Base-by-base conservation (phyloP, 2,888 invertebrate species). In the Thecophora atra region DNA sequence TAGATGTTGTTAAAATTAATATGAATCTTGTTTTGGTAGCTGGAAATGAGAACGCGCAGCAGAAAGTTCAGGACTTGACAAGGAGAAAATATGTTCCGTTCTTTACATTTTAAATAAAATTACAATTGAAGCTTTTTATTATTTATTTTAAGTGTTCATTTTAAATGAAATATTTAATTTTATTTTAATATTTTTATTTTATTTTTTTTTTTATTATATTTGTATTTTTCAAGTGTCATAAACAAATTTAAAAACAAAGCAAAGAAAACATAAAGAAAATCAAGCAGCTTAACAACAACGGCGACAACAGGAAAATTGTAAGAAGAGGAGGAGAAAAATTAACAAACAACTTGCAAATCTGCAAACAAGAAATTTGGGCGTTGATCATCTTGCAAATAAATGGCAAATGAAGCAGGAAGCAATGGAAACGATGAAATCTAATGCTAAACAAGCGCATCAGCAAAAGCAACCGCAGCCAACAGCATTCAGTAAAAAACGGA, bases 291-390 rank as follows among this genome's bases (percentile, higher is more conserved):
- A 30, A 30, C n/a, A 30, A 30, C 8, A 8, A 30, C 30, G 30
- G 8, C 4, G 30, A 30, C n/a, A 30, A 30, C 37, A 37, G 11
- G 37, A 37, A 37, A 37, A 6, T 37, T 37, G 1, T 37, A 8
- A 2, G 1, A 1, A 6, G 37, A 37, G 1, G 11, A 11, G 13
- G 13, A 47, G 17, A 47, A 47, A 5, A n/a, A 4, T 37, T 7
- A 21, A 37, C 42, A 68, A 68, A 56, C 47, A 52, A 63, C 17
- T 67, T 62, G 30, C 37, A 51, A 62, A 70, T 52, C 63, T 70
- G 63, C 63, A 70, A 63, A 70, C 70, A 63, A 63, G 70, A 63
- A 70, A 70, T 70, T 70, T 70, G 70, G 70, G 70, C 70, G 70
- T 69, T 51, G 60, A 69, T 69, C 60, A 62, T 60, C n/a, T n/a